Evolutionary conservation across 2,113 vertebrate genomes (phyloP), one percentile per base, ranked within the genome.

Genomic region (Salvelinus fontinalis): DNA sequence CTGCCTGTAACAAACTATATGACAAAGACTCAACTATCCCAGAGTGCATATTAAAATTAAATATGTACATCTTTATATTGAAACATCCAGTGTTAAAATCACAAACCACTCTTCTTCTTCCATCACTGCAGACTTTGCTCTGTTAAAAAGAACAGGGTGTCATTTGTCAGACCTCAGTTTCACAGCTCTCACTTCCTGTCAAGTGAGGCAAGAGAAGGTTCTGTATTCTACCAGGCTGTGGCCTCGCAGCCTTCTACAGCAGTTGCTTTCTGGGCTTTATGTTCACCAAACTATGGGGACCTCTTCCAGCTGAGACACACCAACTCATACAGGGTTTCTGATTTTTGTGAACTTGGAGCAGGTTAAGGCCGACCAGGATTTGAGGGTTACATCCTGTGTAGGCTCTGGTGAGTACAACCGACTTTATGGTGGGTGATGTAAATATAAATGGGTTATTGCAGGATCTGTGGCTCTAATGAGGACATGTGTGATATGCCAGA

Each of bases 111-210:
- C 51, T 18, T 18, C 16, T 54, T 18, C 16, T 54, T 18, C 1
- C 3, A 62, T 22, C 59, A 62, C 59, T 6, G 7, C 0, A n/a
- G n/a, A 62, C 59, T 16, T 20, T 62, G 12, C 20, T 62, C 12
- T 16, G n/a, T 9, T 14, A 16, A 16, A 77, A 77, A 11, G 22
- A 54, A 29, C 4, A 22, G 18, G 1, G 3, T 39, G 29, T 22
- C 18, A 44, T 44, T 11, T 70, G 59, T 67, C 20, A 62, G 14
- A 44, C 5, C 3, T 44, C 12, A 14, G 57, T 78, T 82, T 87
- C 73, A 78, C 22, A 11, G 67, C 49, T 82, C 49, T 79, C 64
- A 81, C 79, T 92, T 93, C 93, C 91, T 92, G 87, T 81, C 13
- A 62, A 81, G 73, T 82, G 57, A 85, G 27, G 77, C 27, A 84